Evolutionary conservation across 2,797 vertebrate species (phyloP).

Genomic region (Buceros bicornis): DNA sequence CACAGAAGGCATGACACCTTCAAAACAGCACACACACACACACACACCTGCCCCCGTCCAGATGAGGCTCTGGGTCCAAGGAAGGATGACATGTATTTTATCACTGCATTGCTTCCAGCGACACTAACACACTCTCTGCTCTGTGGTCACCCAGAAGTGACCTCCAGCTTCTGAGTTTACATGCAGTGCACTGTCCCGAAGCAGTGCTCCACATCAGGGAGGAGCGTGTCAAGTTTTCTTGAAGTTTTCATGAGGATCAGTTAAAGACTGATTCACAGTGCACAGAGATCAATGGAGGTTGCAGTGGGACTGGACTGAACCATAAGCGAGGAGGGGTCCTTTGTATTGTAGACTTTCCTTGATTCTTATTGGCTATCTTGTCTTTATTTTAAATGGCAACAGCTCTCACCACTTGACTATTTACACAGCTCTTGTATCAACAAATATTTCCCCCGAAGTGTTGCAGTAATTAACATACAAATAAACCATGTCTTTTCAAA

Average conservation of each 20-base stretch:
- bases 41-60: background rate
- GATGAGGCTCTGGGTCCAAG: background rate
- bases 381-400: slow-evolving; percentile 14
- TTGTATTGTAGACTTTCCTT: background rate
- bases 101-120: background rate
- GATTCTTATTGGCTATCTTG: background rate
- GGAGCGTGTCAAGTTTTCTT: background rate
- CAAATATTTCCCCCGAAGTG: slow-evolving; percentile 60
- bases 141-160: background rate
- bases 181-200: background rate
- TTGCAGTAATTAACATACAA: slow-evolving; percentile 68
- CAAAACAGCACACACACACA: background rate
- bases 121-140: background rate
- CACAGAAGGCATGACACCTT: background rate
- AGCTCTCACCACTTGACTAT: slow-evolving; percentile 38
- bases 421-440: slow-evolving; percentile 56
- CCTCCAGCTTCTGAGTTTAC: background rate
- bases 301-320: background rate
- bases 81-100: background rate
- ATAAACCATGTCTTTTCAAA: slow-evolving; percentile 64
- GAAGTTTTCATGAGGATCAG: background rate
- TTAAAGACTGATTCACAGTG: background rate
- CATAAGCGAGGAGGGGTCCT: background rate
- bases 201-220: background rate
- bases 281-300: background rate